A percentile compares a stretch with the other conserved stretches of the same genome.
Conservation (phyloP, 1,140 invertebrate genomes). For the Dendrolimus kikuchii region DNA sequence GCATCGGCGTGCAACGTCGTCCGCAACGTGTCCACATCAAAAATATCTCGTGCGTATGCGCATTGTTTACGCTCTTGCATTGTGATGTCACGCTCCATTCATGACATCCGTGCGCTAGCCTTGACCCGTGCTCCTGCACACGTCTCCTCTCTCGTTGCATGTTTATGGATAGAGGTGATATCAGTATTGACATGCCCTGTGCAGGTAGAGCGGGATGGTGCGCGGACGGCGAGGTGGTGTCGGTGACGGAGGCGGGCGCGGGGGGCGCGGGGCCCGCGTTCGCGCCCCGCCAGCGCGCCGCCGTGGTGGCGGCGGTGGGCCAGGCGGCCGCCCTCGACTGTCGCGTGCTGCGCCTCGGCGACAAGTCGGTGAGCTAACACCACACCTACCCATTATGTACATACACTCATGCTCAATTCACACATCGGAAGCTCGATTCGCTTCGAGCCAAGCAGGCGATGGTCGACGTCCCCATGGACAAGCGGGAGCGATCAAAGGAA, state of each 20-base stretch:
- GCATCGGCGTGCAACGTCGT: no score
- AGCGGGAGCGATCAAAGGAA: conserved; percentile 4
- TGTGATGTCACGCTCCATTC: no score
- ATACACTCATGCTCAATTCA: conserved; percentile 5
- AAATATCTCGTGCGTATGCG: no score
- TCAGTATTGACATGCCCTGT: no score
- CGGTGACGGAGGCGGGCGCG: conserved; percentile 8
- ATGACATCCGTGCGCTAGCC: no score
- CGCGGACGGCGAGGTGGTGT: conserved; percentile 15
- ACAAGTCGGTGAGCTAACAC: conserved; percentile 32
- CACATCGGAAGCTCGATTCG: conserved; percentile 7
- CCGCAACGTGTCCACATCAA: no score
- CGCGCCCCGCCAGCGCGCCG: conserved; percentile 17
- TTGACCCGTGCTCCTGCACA: no score
- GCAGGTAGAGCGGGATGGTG: conserved; percentile 4
- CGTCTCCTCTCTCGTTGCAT: no score
- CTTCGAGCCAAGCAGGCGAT: not conserved
- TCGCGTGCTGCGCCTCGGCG: conserved; percentile 33
- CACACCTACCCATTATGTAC: not conserved
- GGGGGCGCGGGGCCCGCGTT: conserved; percentile 21
- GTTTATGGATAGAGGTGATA: no score
- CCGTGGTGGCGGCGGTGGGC: conserved; percentile 31
- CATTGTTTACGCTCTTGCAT: no score
- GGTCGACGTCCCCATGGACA: no score
- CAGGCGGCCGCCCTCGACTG: conserved; percentile 33